These are phyloP conservation scores for Cyclophora albipunctata DNA, from an alignment of 2,888 invertebrate species.

Conservation along the genomic window DNA sequence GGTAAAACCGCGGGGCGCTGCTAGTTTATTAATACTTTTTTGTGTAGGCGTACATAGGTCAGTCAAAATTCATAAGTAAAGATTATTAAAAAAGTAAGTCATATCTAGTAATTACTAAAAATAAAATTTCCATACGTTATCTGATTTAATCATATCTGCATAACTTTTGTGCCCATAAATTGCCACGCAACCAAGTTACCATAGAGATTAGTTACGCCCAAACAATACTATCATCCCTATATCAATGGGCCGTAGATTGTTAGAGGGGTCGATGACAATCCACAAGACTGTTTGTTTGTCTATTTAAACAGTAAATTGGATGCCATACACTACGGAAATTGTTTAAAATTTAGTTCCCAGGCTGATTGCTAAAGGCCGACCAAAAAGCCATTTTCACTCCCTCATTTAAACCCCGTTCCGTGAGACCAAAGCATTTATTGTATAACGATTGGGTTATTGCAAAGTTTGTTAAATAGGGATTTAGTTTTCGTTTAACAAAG, in stretches of 20 bases:
- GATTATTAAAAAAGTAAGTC: too few relatives aligned
- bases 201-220: constrained; percentile 53
- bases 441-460: not conserved
- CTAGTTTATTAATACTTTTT: too few relatives aligned
- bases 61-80: too few relatives aligned
- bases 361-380: constrained; percentile 25
- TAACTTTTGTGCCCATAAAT: too few relatives aligned
- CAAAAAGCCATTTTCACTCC: constrained; percentile 46
- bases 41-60: too few relatives aligned
- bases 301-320: constrained; percentile 47
- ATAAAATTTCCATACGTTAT: too few relatives aligned
- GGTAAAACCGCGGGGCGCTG: too few relatives aligned
- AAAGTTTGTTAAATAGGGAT: too few relatives aligned
- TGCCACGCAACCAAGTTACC: constrained; percentile 30
- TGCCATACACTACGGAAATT: constrained; percentile 56
- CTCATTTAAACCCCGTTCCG: constrained; percentile 29
- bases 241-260: constrained; percentile 28
- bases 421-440: constrained; percentile 9
- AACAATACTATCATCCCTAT: constrained; percentile 61
- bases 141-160: too few relatives aligned
- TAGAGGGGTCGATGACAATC: too few relatives aligned
- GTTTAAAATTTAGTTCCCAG: constrained; percentile 60
- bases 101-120: too few relatives aligned
- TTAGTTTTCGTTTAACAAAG: too few relatives aligned
- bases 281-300: constrained; percentile 30